Percentiles rank a stretch among this genome's conserved stretches.
These are phyloP conservation scores for Rhamphomyia laevipes DNA, from an alignment of 2,888 invertebrate species.

Conservation along the genomic window DNA sequence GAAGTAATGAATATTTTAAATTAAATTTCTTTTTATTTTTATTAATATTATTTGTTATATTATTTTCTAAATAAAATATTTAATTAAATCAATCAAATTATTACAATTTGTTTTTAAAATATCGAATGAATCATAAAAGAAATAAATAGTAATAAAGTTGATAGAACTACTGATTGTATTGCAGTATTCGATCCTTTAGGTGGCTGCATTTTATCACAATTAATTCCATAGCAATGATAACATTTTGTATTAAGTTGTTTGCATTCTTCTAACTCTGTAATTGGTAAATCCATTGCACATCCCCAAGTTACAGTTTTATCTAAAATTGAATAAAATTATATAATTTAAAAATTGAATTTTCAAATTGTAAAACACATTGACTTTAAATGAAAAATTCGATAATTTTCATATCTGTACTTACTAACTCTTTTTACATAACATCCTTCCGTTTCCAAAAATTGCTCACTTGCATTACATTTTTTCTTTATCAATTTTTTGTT, in stretches of 20 bases:
- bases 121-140: background rate
- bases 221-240: background rate
- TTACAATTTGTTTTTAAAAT: too few relatives aligned
- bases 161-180: background rate
- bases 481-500: background rate
- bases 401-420: background rate
- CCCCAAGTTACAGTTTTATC: conserved; percentile 1
- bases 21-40: background rate
- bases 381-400: background rate
- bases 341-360: background rate
- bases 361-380: too few relatives aligned
- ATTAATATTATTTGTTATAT: background rate
- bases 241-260: background rate
- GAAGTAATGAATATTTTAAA: background rate
- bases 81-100: background rate
- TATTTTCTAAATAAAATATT: background rate
- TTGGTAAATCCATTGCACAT: background rate
- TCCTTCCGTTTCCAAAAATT: background rate
- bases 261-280: background rate
- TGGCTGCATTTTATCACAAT: background rate
- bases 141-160: background rate
- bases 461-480: background rate
- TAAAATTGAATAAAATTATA: background rate
- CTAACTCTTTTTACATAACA: background rate
- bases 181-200: background rate